These are phyloP conservation scores for Steatocranus sp. DNA, from an alignment of 2,797 vertebrate species.

Conservation along the genomic window DNA sequence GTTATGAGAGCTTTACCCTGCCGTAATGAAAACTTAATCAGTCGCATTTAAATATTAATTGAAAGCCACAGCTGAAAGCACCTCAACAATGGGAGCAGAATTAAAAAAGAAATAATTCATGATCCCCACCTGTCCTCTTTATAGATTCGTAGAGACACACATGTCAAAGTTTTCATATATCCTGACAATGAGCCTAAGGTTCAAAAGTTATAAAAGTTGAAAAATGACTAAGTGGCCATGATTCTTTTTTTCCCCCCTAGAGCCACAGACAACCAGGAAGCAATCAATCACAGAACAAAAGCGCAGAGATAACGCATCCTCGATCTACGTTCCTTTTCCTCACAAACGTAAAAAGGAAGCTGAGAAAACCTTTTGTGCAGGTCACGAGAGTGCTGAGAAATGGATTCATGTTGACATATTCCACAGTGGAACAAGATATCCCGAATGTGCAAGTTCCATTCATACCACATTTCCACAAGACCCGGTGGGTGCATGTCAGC, in stretches of 20 bases:
- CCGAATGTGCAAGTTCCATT: constrained; percentile 74
- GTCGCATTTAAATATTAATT: constrained; percentile 56
- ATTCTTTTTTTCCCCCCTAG: neutral
- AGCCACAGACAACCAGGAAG: constrained; percentile 3
- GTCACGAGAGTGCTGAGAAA: constrained; percentile 55
- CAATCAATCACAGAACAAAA: constrained; percentile 52
- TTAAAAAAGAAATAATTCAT: constrained; percentile 46
- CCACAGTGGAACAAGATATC: constrained; percentile 57
- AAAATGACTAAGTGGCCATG: neutral
- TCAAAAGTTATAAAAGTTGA: neutral
- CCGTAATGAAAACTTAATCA: constrained; percentile 29
- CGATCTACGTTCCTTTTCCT: constrained; percentile 1
- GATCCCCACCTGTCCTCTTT: neutral
- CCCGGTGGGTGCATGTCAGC: constrained; percentile 61
- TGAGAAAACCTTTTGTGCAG: constrained; percentile 36
- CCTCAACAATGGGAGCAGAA: constrained; percentile 20
- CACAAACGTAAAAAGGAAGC: constrained; percentile 29
- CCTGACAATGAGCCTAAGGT: neutral
- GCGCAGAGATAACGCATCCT: constrained; percentile 27
- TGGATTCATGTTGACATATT: constrained; percentile 62
- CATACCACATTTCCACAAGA: constrained; percentile 63
- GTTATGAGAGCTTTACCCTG: constrained; percentile 1
- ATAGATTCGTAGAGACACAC: neutral
- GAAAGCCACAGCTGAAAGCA: constrained; percentile 17
- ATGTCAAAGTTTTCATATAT: neutral